Evolutionary conservation across 1,140 invertebrate species (phyloP), one percentile per base, ranked within the genome.

Genomic region (Tachypleus tridentatus): DNA sequence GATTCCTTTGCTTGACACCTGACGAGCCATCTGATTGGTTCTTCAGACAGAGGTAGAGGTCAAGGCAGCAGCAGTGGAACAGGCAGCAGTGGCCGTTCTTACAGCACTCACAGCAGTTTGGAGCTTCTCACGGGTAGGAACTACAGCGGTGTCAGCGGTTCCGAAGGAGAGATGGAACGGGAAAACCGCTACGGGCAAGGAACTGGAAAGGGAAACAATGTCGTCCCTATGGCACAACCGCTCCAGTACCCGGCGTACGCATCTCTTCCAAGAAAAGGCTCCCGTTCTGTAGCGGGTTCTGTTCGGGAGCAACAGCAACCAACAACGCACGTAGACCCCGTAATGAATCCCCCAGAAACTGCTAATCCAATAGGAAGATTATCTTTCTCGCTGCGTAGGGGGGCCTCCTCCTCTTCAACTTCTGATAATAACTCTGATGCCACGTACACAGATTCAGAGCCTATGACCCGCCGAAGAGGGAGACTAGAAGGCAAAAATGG

Each of bases 361-460:
- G 48, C 48, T 54, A 52, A 48, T 10, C 29, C 51, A 0, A 29
- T 57, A 29, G 64, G 64, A 49, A 62, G 66, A 6, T 61, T 67
- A 60, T 67, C 61, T 49, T 60, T 67, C 10, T 61, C 62, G 47
- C 58, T 70, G 8, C 63, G 64, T 8, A 51, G 67, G 51, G 67
- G 67, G 5, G 64, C 61, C 7, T 68, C 66, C 10, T 68, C 69
- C 4, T 68, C 69, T 3, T 70, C 69, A 7, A 68, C 69, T 5
- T 70, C 69, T 10, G 69, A 70, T 54, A 70, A 70, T 54, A 67
- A 70, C 49, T 70, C 69, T 47, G 69, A 70, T 54, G 66, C 66
- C 9, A 70, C 69, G 48, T 67, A 68, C 54, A 70, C 66, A 5
- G 69, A 70, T 57, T 69, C 68, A 3, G 64, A 66, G 57, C 68